Evolutionary conservation across 1,140 invertebrate species (phyloP), one percentile per base, ranked within the genome.

Genomic region (Melipona quadrifasciata): DNA sequence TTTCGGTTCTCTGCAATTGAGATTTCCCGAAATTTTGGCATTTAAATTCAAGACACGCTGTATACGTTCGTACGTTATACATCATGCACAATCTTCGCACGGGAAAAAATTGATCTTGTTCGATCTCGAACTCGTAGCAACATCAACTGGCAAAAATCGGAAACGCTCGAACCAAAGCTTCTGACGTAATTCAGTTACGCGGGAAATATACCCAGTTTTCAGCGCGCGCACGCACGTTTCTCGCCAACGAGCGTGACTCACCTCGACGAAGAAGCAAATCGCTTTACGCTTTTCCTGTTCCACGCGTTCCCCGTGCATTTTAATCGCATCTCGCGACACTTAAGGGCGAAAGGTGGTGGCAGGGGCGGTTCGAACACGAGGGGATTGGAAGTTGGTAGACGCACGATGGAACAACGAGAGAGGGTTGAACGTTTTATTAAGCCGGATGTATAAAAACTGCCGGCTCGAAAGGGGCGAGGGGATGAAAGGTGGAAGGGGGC

Each of bases 341-440:
- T 24, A 51, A 51, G 31, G 34, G 16, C 12, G 24, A 3, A 76
- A 24, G 64, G 21, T 53, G 12, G 17, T 1, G 11, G 51, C 31
- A 21, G 27, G n/a, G 27, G 34, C 34, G 72, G 31, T 5, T 47
- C 31, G 53, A 34, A 31, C 21, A 57, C 12, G 21, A 34, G 34
- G 21, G 57, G 27, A 64, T 39, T n/a, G 27, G 24, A 21, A 27
- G 73, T 19, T 10, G 39, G 53, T 55, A 53, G 61, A 6, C 75
- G 27, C 47, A 73, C 58, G 58, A 12, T 55, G 67, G 68, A 85
- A 82, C 61, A 58, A 72, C 72, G 74, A 57, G 58, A 82, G 27
- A 70, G 67, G 17, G 55, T 77, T 65, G 75, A 87, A 85, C 85
- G 74, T 85, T 89, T 90, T 80, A 89, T 85, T 85, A 90, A 87